These are phyloP conservation scores for Brachyhypopomus occidentalis DNA, from an alignment of 2,113 vertebrate genomes.

Conservation along the genomic window DNA sequence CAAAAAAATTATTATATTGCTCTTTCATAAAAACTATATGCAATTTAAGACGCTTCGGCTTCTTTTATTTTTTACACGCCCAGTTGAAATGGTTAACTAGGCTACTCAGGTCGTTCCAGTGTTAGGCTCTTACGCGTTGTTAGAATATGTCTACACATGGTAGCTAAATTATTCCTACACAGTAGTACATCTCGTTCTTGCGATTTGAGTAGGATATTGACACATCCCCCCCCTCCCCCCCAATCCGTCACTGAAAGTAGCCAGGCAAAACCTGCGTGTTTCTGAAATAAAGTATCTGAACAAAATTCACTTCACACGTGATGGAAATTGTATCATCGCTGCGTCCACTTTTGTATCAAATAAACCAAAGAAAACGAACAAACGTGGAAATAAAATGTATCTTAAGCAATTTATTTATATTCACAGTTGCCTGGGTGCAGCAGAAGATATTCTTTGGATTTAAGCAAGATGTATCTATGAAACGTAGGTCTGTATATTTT, in stretches of 20 bases:
- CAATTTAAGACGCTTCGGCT: constrained; percentile 66
- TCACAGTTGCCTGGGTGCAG: constrained; percentile 99
- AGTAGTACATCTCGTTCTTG: constrained; percentile 12
- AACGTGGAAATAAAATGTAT: constrained; percentile 75
- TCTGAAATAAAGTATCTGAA: constrained; percentile 1
- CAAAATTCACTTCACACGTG: no score
- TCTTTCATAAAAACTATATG: constrained; percentile 72
- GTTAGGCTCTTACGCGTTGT: background rate
- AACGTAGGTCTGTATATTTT: constrained; percentile 62
- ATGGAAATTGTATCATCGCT: constrained; percentile 53
- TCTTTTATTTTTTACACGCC: constrained; percentile 35
- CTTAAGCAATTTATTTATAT: constrained; percentile 78
- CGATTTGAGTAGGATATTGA: background rate
- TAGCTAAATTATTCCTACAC: background rate
- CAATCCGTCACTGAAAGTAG: constrained; percentile 11
- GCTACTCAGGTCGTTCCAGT: background rate
- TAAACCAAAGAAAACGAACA: constrained; percentile 62
- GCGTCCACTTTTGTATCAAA: constrained; percentile 60
- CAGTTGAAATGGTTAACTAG: constrained; percentile 28
- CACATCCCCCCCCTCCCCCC: background rate
- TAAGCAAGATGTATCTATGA: constrained; percentile 82
- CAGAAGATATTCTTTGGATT: constrained; percentile 99
- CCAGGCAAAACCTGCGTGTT: constrained; percentile 16
- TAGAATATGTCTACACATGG: background rate
- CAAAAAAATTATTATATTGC: constrained; percentile 75